Conservation (phyloP, 2,888 invertebrate genomes). For the Agonopterix subpropinquella region DNA sequence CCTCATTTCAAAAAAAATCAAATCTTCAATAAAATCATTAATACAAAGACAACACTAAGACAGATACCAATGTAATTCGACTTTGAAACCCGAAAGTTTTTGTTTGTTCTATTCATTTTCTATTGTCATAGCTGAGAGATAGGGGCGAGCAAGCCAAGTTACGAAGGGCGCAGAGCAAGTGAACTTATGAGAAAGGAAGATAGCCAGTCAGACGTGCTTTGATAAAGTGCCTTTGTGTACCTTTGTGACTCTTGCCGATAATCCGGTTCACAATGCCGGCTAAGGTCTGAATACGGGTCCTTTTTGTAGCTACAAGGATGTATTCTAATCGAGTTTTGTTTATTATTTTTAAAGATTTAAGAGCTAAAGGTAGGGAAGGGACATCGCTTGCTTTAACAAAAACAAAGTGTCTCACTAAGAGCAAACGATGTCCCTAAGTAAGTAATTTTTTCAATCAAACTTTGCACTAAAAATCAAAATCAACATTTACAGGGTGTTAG, state of each 20-base stretch:
- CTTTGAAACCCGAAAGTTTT: conserved; percentile 10
- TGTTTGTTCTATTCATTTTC: conserved; percentile 10
- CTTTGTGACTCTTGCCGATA: conserved; percentile 51
- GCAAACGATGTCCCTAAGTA: too few relatives aligned
- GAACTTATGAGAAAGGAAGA: conserved; percentile 38
- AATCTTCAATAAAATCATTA: conserved; percentile 4
- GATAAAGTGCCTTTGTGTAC: conserved; percentile 60
- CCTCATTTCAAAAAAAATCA: too few relatives aligned
- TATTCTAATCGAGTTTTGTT: too few relatives aligned
- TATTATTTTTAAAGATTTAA: too few relatives aligned
- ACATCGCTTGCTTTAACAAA: too few relatives aligned
- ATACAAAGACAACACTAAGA: conserved; percentile 6
- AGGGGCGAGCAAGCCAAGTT: conserved; percentile 24
- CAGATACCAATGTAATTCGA: conserved; percentile 3
- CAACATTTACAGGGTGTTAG: too few relatives aligned
- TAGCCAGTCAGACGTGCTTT: conserved; percentile 48
- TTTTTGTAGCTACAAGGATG: conserved; percentile 26
- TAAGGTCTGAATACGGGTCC: conserved; percentile 32
- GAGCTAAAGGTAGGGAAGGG: not conserved
- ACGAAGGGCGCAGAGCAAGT: conserved; percentile 27
- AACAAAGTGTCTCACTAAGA: too few relatives aligned
- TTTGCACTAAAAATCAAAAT: too few relatives aligned
- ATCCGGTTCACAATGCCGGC: conserved; percentile 40
- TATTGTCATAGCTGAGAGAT: conserved; percentile 5
- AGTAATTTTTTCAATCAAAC: too few relatives aligned